Percentiles rank a stretch among this genome's conserved stretches.
Evolutionary conservation across 1,140 invertebrate species (phyloP).

Genomic region (Dendrolimus kikuchii): DNA sequence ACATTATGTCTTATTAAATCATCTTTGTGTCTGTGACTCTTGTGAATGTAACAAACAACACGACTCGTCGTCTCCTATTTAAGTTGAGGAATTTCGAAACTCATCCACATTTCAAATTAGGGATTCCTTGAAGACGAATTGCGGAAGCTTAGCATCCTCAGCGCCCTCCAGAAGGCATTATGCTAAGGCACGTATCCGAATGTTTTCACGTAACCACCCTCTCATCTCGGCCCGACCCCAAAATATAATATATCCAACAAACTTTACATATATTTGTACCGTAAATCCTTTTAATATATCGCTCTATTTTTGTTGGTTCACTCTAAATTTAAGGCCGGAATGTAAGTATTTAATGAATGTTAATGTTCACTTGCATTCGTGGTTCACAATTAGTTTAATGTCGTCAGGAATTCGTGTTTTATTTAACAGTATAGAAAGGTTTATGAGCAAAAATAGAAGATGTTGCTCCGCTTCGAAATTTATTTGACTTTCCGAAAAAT

Average conservation of each 20-base stretch:
- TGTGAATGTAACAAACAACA: no score
- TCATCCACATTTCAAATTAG: slow-evolving; percentile 70
- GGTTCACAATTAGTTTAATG: slow-evolving; percentile 48
- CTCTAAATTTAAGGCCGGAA: slow-evolving; percentile 52
- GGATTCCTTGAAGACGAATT: slow-evolving; percentile 69
- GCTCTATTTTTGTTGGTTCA: slow-evolving; percentile 67
- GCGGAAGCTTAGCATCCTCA: slow-evolving; percentile 57
- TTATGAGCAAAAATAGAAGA: slow-evolving; percentile 2
- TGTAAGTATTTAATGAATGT: slow-evolving; percentile 64
- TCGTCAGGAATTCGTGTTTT: slow-evolving; percentile 39
- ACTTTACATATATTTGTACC: slow-evolving; percentile 72
- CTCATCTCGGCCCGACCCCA: slow-evolving; percentile 58
- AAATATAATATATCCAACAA: slow-evolving; percentile 70
- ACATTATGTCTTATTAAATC: no score
- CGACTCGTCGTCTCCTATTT: slow-evolving; percentile 8
- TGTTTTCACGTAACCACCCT: slow-evolving; percentile 63
- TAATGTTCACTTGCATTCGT: slow-evolving; percentile 55
- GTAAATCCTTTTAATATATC: slow-evolving; percentile 70
- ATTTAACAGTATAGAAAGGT: slow-evolving; percentile 4
- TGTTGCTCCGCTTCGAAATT: no score
- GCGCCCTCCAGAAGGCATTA: slow-evolving; percentile 62
- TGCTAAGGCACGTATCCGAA: slow-evolving; percentile 65
- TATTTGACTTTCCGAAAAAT: no score
- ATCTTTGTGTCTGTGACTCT: no score
- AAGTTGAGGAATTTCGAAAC: slow-evolving; percentile 40